Evolutionary conservation across 2,113 vertebrate species (phyloP).

Genomic region (Micronycteris hirsuta): DNA sequence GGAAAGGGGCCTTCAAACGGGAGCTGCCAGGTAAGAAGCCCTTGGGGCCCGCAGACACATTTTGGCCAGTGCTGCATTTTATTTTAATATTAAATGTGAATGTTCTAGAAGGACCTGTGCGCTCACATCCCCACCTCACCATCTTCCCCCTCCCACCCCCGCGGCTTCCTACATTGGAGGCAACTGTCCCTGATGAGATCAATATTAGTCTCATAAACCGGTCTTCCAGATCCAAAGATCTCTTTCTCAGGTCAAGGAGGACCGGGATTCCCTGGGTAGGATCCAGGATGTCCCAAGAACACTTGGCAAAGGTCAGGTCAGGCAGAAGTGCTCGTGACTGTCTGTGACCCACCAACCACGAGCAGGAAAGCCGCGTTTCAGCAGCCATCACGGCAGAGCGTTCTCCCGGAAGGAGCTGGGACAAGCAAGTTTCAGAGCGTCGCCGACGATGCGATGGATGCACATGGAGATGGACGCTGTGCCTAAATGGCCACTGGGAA

Average conservation of each 20-base stretch:
- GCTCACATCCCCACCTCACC: neutral
- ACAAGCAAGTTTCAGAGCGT: constrained; percentile 30
- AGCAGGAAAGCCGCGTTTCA: neutral
- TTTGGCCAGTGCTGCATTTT: too few relatives aligned
- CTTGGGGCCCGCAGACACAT: too few relatives aligned
- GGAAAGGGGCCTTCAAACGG: too few relatives aligned
- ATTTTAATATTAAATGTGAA: too few relatives aligned
- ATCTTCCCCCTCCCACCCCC: too few relatives aligned
- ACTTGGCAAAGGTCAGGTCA: neutral
- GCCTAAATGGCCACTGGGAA: constrained; percentile 46
- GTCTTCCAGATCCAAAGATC: neutral
- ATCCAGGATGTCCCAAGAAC: neutral
- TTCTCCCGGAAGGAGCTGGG: neutral
- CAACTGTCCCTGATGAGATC: neutral
- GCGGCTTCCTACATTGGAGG: neutral
- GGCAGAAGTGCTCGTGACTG: neutral
- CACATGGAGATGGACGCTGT: neutral
- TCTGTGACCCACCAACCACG: neutral
- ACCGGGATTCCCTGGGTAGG: too few relatives aligned
- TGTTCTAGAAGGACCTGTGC: neutral
- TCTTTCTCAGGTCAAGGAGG: neutral
- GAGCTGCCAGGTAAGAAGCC: too few relatives aligned
- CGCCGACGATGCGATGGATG: constrained; percentile 36
- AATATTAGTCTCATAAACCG: neutral
- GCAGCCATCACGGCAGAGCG: neutral